Percentiles rank a stretch among this genome's conserved stretches.
These are phyloP conservation scores for Halocaridina rubra DNA, from an alignment of 2,888 invertebrate species.

Conservation along the genomic window DNA sequence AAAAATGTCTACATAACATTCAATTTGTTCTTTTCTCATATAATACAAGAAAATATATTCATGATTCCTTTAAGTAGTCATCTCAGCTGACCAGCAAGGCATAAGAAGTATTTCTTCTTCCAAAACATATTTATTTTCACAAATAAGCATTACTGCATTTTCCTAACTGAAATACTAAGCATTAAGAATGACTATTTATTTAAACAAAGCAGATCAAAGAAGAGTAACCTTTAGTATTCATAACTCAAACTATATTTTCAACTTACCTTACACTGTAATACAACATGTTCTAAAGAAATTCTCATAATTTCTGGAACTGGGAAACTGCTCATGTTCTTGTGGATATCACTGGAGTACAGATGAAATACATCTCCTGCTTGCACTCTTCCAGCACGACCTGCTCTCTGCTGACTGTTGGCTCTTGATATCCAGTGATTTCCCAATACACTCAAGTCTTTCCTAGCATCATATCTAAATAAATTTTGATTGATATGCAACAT, in stretches of 20 bases:
- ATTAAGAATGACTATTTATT: not conserved
- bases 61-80: no score
- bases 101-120: not conserved
- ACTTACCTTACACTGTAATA: conserved; percentile 76
- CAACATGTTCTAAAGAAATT: conserved; percentile 74
- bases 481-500: conserved; percentile 63
- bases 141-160: not conserved
- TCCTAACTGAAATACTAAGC: not conserved
- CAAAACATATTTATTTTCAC: not conserved
- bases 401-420: conserved; percentile 75
- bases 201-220: no score
- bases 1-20: no score
- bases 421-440: conserved; percentile 76
- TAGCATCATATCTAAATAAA: conserved; percentile 66
- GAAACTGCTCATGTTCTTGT: conserved; percentile 71
- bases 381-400: conserved; percentile 78
- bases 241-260: no score
- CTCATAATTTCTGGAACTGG: conserved; percentile 76
- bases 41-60: no score
- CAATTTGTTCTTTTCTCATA: no score
- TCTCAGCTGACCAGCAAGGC: no score
- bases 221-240: no score
- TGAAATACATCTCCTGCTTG: conserved; percentile 75
- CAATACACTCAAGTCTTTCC: conserved; percentile 69
- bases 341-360: conserved; percentile 68